A percentile compares a stretch with the other conserved stretches of the same genome.
phyloP scores from a whole-genome alignment of 2,113 vertebrate species.

The Myotis davidii region DNA sequence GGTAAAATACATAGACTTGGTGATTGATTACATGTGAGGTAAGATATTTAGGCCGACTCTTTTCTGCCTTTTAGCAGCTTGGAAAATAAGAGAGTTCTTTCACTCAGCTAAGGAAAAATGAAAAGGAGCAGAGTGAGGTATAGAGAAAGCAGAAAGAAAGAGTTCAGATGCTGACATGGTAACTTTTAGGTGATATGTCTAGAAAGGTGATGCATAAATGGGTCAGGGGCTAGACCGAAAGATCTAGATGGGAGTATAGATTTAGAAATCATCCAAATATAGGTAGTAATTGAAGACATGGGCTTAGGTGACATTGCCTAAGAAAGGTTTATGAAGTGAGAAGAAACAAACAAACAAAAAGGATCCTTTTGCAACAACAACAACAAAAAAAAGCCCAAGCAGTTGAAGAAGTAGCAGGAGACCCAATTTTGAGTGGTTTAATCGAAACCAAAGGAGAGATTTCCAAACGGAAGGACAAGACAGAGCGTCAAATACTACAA shows the following conservation, averaged over 20 bases:
- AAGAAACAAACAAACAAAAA: neutral
- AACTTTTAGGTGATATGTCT: neutral
- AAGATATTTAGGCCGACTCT: neutral
- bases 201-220: neutral
- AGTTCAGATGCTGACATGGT: neutral
- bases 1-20: neutral
- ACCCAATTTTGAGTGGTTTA: neutral
- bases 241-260: neutral
- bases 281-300: neutral
- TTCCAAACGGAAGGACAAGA: neutral
- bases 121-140: neutral
- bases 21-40: neutral
- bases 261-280: neutral
- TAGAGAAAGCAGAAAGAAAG: neutral
- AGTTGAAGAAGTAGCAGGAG: neutral
- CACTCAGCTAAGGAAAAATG: neutral
- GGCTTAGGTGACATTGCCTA: neutral
- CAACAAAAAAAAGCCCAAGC: neutral
- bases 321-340: neutral
- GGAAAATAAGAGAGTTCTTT: neutral
- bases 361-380: neutral
- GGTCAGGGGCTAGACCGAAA: neutral
- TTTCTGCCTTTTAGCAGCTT: slow-evolving; percentile 1
- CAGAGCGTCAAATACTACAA: neutral
- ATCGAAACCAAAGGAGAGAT: slow-evolving; percentile 7